These are phyloP conservation scores for Merodon equestris DNA, from an alignment of 2,888 invertebrate genomes.

Conservation along the genomic window DNA sequence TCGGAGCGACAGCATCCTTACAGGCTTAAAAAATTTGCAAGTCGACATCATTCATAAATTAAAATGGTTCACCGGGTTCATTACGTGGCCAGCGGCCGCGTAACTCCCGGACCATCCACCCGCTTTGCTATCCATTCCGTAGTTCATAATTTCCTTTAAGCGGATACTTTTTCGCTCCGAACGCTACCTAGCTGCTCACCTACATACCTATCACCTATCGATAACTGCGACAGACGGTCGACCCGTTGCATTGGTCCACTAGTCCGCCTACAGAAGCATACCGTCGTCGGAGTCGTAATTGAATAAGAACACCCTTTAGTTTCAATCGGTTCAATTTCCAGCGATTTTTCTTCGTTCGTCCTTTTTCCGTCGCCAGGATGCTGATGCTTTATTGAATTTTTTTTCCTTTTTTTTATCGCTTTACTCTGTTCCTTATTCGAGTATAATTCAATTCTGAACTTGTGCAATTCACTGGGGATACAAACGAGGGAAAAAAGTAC, in stretches of 20 bases:
- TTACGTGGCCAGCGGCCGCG: slow-evolving; percentile 24
- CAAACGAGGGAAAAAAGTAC: not conserved
- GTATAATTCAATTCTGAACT: slow-evolving; percentile 55
- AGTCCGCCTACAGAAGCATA: slow-evolving; percentile 25
- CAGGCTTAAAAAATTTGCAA: slow-evolving; percentile 41
- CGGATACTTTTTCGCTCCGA: slow-evolving; percentile 26
- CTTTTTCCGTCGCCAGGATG: slow-evolving; percentile 41
- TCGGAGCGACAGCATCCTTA: slow-evolving; percentile 2
- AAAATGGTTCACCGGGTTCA: slow-evolving; percentile 26
- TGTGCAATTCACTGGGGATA: slow-evolving; percentile 27
- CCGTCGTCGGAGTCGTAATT: slow-evolving; percentile 38
- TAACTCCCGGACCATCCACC: slow-evolving; percentile 1
- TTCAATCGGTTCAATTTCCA: slow-evolving; percentile 68
- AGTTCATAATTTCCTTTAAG: slow-evolving; percentile 66
- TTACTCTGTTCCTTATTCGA: too few species aligned
- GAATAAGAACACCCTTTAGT: slow-evolving; percentile 67
- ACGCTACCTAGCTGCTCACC: not conserved
- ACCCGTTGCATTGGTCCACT: too few species aligned
- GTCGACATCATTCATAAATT: slow-evolving; percentile 50
- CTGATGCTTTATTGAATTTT: slow-evolving; percentile 61
- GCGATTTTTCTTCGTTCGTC: slow-evolving; percentile 46
- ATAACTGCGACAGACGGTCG: too few species aligned
- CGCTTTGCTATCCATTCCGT: slow-evolving; percentile 48
- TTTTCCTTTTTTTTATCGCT: slow-evolving; percentile 2
- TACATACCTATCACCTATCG: slow-evolving; percentile 3